A percentile compares a stretch with the other conserved stretches of the same genome.
Evolutionary conservation across 2,113 vertebrate genomes (phyloP).

Genomic region (Marmota flaviventris): DNA sequence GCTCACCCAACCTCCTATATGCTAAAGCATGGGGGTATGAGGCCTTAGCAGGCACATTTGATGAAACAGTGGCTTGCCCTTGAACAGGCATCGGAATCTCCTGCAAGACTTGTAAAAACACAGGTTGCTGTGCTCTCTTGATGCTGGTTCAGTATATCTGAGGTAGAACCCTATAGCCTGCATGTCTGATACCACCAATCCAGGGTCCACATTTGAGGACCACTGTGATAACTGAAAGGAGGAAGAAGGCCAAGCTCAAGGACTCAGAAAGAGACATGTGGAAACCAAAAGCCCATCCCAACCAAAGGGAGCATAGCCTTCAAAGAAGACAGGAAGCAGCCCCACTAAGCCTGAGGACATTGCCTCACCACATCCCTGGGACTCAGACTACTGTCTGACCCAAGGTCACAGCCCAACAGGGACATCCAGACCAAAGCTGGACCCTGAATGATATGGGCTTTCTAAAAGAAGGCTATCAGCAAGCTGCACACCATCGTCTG

Average conservation of each 20-base stretch:
- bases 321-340: not conserved
- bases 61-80: not conserved
- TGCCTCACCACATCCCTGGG: not conserved
- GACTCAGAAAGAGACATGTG: not conserved
- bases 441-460: not conserved
- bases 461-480: slow-evolving; percentile 71
- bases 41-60: not conserved
- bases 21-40: not conserved
- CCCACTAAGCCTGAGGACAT: not conserved
- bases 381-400: not conserved
- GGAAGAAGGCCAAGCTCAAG: not conserved
- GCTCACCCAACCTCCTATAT: rapidly evolving
- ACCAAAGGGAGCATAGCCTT: not conserved
- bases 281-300: not conserved
- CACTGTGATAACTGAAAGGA: not conserved
- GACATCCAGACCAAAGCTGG: not conserved
- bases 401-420: not conserved
- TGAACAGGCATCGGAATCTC: not conserved
- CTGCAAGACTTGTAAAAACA: not conserved
- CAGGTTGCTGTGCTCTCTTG: not conserved
- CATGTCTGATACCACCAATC: not conserved
- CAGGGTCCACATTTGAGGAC: not conserved
- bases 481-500: slow-evolving; percentile 68
- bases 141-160: not conserved
- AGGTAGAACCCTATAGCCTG: not conserved